Percentiles rank a stretch among this genome's conserved stretches.
Evolutionary conservation across 1,140 invertebrate genomes (phyloP).

Genomic region (Babylonia areolata): DNA sequence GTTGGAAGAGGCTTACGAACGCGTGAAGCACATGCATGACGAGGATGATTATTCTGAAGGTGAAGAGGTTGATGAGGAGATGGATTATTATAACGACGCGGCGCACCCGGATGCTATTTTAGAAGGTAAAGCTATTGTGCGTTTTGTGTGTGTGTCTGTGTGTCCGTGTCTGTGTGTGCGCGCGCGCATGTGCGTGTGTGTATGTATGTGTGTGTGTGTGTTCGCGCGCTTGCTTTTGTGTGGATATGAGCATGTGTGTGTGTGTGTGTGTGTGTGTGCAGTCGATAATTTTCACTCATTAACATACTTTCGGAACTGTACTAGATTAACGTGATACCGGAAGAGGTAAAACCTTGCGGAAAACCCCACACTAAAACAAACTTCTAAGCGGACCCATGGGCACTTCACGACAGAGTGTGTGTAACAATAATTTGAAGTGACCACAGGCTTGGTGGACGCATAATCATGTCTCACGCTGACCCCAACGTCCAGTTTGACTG

Average conservation of each 20-base stretch:
- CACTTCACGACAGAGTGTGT: too few species aligned
- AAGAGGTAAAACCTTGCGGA: too few species aligned
- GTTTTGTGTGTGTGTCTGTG: constrained; percentile 2
- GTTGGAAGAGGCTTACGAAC: constrained; percentile 14
- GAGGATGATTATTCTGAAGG: constrained; percentile 29
- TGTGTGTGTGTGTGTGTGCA: constrained; percentile 18
- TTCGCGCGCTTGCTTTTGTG: not conserved
- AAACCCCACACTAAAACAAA: too few species aligned
- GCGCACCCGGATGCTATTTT: not conserved
- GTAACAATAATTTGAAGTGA: too few species aligned
- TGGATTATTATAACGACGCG: constrained; percentile 13
- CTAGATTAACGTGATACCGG: too few species aligned
- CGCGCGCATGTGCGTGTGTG: not conserved
- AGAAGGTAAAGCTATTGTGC: not conserved
- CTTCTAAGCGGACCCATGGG: too few species aligned
- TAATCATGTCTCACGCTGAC: too few species aligned
- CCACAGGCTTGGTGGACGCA: too few species aligned
- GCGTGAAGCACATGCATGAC: not conserved
- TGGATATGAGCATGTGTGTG: constrained; percentile 14
- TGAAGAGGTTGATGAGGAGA: constrained; percentile 24
- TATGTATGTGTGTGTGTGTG: constrained; percentile 8
- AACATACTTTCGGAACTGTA: too few species aligned
- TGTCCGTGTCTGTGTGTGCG: constrained; percentile 23
- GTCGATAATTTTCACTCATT: too few species aligned
- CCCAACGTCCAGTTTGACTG: too few species aligned